Evolutionary conservation across 1,140 invertebrate species (phyloP).

Genomic region (Cydia strobilella): DNA sequence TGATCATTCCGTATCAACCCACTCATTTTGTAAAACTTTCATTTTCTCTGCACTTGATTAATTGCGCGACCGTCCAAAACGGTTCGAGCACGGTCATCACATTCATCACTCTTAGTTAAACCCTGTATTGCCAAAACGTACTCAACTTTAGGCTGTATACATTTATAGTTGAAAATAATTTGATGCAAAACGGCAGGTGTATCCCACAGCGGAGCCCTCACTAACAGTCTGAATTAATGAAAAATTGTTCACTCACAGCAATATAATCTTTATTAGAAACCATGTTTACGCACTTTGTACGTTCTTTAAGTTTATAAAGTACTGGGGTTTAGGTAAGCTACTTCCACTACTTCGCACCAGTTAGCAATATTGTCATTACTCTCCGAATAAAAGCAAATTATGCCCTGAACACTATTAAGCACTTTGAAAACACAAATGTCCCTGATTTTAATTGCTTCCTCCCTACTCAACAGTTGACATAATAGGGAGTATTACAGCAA

Average conservation of each 20-base stretch:
- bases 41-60: conserved; percentile 8
- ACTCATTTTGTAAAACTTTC: conserved; percentile 11
- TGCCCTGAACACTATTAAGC: too few species aligned
- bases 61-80: conserved; percentile 3
- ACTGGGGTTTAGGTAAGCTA: too few species aligned
- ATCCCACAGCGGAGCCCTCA: background rate
- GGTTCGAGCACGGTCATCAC: background rate
- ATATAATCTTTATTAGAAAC: background rate
- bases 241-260: background rate
- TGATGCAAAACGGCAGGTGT: background rate
- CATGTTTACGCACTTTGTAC: background rate
- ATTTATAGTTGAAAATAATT: background rate
- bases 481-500: too few species aligned
- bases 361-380: too few species aligned
- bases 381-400: too few species aligned
- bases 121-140: background rate
- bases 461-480: background rate
- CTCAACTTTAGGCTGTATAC: background rate
- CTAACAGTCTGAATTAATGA: background rate
- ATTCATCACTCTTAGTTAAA: conserved; percentile 1
- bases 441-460: background rate
- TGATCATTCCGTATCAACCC: background rate
- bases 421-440: background rate
- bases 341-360: too few species aligned
- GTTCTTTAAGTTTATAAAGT: background rate